Evolutionary conservation across 2,113 vertebrate species (phyloP).

Genomic region (Corythaixoides concolor): DNA sequence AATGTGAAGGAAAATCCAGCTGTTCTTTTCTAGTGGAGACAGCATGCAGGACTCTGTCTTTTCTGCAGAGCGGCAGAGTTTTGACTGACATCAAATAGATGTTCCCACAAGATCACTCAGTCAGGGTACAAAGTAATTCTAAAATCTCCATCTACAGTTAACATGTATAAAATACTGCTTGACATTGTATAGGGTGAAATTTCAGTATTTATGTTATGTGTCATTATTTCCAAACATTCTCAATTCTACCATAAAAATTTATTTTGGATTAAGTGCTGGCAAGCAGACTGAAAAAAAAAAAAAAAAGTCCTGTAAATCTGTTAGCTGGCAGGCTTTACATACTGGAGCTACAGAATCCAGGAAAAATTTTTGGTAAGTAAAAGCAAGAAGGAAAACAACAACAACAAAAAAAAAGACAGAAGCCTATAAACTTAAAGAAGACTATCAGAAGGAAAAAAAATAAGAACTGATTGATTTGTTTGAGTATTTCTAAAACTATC

Average conservation of each 20-base stretch:
- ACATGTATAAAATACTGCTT: not conserved
- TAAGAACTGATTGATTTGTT: accelerated
- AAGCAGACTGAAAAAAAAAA: not conserved
- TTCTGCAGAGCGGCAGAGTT: not conserved
- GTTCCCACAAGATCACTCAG: not conserved
- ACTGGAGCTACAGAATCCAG: not conserved
- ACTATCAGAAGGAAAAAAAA: not conserved
- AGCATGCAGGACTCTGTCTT: not conserved
- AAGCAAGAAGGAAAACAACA: not conserved
- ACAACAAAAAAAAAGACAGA: not conserved
- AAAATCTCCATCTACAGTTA: not conserved
- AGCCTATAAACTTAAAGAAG: not conserved
- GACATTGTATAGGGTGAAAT: not conserved
- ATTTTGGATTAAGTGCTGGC: not conserved
- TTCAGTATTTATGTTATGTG: not conserved
- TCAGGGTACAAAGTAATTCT: not conserved
- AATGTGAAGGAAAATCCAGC: not conserved
- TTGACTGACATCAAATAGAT: not conserved
- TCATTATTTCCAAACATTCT: slow-evolving; percentile 16
- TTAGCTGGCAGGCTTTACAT: not conserved
- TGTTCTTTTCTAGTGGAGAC: not conserved
- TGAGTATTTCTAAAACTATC: not conserved
- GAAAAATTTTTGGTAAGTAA: not conserved
- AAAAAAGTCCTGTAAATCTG: not conserved
- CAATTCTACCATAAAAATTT: slow-evolving; percentile 16